Evolutionary conservation across 2,888 invertebrate genomes (phyloP), one percentile per base, ranked within the genome.

Genomic region (Bhutanitis thaidina): DNA sequence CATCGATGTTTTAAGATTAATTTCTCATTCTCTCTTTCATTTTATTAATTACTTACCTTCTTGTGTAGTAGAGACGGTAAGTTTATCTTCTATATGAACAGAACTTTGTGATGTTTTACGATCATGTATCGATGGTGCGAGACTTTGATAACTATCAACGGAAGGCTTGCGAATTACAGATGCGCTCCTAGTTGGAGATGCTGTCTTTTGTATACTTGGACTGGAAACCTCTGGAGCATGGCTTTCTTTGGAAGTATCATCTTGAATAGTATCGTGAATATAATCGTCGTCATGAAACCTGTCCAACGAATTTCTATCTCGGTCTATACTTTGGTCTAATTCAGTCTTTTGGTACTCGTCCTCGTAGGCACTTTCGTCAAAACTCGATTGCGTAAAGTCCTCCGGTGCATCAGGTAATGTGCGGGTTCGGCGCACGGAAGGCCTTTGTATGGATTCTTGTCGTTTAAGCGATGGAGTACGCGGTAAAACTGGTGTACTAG

Each of bases 331-430:
- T 83, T 82, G 82, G 77, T 88, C 86, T 64, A 77, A 78, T 74
- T 87, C 88, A 88, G 89, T 87, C 88, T 88, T 87, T 80, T 87
- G 64, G 71, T 86, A 87, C 77, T 89, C 88, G 63, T 88, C 86
- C 61, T 89, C 89, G 76, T 87, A 89, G 88, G 88, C 88, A 88
- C 88, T 87, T 86, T 88, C 88, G 67, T 88, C 86, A 64, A 80
- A 86, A 75, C 80, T 80, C 59, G 77, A 75, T 69, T 78, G 74
- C 61, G 67, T 56, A 69, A 81, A 74, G 56, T 88, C 88, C 56
- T 88, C 88, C 40, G 89, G 89, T 55, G 89, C 89, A 61, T 88
- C 89, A 43, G 89, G 89, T 63, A 89, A 74, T 45, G 88, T 89
- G 60, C 88, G 77, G 34, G 72, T 88, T 55, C 89, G 80, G 65